Percentiles rank a stretch among this genome's conserved stretches.
Evolutionary conservation across 2,797 vertebrate genomes (phyloP).

Genomic region (Rhabdophis nuchalis): DNA sequence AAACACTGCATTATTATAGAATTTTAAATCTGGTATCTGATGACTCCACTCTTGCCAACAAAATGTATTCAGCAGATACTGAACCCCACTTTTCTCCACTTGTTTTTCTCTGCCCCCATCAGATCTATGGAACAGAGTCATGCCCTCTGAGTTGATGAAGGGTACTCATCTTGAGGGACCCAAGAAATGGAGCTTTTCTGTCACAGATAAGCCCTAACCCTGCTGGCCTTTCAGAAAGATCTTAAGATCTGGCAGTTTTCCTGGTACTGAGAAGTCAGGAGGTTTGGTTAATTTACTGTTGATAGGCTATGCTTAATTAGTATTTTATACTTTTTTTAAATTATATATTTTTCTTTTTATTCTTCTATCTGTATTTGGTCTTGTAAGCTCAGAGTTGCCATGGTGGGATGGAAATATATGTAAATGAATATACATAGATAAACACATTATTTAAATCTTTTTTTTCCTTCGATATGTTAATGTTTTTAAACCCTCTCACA

Average conservation of each 20-base stretch:
- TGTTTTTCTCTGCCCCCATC: background rate
- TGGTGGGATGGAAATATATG: background rate
- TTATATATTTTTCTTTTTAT: background rate
- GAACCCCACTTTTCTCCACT: background rate
- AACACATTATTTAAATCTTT: background rate
- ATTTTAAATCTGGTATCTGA: background rate
- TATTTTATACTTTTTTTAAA: background rate
- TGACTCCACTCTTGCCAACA: background rate
- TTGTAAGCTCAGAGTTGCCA: background rate
- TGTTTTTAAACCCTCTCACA: background rate
- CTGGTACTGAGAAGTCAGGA: background rate
- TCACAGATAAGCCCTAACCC: background rate
- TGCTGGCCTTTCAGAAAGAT: background rate
- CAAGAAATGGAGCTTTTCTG: background rate
- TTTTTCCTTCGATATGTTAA: background rate
- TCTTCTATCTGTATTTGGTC: background rate
- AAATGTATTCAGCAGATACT: background rate
- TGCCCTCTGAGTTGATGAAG: background rate
- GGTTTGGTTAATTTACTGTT: background rate
- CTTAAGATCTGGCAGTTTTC: background rate
- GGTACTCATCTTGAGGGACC: background rate
- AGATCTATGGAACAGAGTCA: background rate
- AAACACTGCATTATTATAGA: background rate
- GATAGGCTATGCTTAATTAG: background rate
- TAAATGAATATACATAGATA: background rate